phyloP scores from a whole-genome alignment of 2,888 invertebrate species.

The Xylocampa areola region DNA sequence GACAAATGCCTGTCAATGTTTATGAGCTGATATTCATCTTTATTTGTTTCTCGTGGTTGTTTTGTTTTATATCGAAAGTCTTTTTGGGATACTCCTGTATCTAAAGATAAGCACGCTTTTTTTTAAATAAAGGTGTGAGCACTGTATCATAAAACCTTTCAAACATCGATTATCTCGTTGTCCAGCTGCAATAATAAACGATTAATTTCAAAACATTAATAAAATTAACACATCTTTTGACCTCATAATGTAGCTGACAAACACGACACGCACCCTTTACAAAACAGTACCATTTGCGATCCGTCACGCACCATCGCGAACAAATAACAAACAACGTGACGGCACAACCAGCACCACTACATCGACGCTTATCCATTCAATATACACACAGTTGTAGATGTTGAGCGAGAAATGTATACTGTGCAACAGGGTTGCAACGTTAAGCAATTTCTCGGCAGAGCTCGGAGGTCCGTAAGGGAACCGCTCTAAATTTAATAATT shows the following conservation, averaged over 20 bases:
- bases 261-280: slow-evolving; percentile 58
- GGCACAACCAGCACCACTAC: slow-evolving; percentile 30
- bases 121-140: no score
- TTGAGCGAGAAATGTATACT: slow-evolving; percentile 52
- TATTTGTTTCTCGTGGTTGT: no score
- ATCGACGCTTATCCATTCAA: slow-evolving; percentile 15
- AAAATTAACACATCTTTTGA: slow-evolving; percentile 65
- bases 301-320: slow-evolving; percentile 54
- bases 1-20: no score
- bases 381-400: slow-evolving; percentile 11
- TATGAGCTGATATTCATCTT: no score
- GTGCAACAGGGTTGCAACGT: slow-evolving; percentile 46
- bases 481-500: slow-evolving; percentile 86
- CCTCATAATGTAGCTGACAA: slow-evolving; percentile 63
- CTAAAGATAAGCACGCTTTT: no score
- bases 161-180: slow-evolving; percentile 33
- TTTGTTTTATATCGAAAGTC: no score
- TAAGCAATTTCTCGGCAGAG: slow-evolving; percentile 33
- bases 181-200: slow-evolving; percentile 45
- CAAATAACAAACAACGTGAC: slow-evolving; percentile 35
- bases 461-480: slow-evolving; percentile 54
- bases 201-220: slow-evolving; percentile 57
- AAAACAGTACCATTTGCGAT: slow-evolving; percentile 53
- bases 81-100: no score
- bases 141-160: neutral